Evolutionary conservation across 1,140 invertebrate genomes (phyloP).

Genomic region (Rhagoletis zephyria): DNA sequence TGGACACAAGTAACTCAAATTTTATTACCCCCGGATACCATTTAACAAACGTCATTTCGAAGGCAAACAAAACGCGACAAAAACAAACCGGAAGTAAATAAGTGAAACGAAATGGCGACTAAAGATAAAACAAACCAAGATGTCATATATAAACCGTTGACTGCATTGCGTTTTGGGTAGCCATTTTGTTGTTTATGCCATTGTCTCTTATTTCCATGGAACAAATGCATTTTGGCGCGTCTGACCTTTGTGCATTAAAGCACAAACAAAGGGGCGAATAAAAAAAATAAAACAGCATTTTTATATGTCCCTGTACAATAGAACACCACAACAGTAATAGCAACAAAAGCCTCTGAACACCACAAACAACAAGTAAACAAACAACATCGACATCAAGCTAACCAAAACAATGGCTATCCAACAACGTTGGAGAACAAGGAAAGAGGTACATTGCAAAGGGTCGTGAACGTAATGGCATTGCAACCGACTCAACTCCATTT

Average conservation of each 20-base stretch:
- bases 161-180: slow-evolving; percentile 20
- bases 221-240: slow-evolving; percentile 42
- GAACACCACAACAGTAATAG: slow-evolving; percentile 16
- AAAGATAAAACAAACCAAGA: not conserved
- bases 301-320: slow-evolving; percentile 6
- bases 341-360: slow-evolving; percentile 36
- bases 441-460: slow-evolving; percentile 15
- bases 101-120: slow-evolving; percentile 12
- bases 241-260: not conserved
- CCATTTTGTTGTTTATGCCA: slow-evolving; percentile 2
- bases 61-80: slow-evolving; percentile 42
- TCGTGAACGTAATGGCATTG: slow-evolving; percentile 27
- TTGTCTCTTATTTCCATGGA: slow-evolving; percentile 25
- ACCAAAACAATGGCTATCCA: slow-evolving; percentile 3
- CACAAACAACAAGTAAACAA: slow-evolving; percentile 32
- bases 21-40: slow-evolving; percentile 31
- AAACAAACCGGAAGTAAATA: slow-evolving; percentile 42
- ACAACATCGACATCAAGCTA: slow-evolving; percentile 26
- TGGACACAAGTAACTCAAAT: not conserved
- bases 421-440: not conserved
- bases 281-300: slow-evolving; percentile 25
- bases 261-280: not conserved
- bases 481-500: slow-evolving; percentile 47
- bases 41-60: slow-evolving; percentile 41
- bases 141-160: slow-evolving; percentile 4